A percentile compares a stretch with the other conserved stretches of the same genome.
These are phyloP conservation scores for Pimpla rufipes DNA, from an alignment of 2,888 invertebrate genomes.

Conservation along the genomic window DNA sequence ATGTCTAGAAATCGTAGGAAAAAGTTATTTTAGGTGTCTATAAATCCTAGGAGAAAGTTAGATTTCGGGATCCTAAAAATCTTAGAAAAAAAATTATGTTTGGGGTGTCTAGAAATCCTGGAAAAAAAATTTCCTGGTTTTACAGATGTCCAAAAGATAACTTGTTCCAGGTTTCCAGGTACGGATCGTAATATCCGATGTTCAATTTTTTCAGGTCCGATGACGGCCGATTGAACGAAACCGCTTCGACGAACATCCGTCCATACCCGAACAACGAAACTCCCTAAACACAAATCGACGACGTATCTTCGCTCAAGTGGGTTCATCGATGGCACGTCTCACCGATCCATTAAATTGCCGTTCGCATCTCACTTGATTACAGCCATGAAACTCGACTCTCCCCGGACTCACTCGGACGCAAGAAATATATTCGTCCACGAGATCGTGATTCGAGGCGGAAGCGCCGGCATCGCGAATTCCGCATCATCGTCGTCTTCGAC, in stretches of 20 bases:
- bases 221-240: no score
- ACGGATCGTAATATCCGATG: no score
- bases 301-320: not conserved
- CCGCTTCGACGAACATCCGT: not conserved
- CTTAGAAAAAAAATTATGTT: no score
- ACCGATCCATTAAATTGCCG: not conserved
- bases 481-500: conserved; percentile 48
- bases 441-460: not conserved
- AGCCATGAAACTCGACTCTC: not conserved
- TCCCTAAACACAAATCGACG: not conserved
- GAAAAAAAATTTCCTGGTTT: no score
- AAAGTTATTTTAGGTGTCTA: no score
- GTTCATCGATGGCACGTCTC: not conserved
- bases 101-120: no score
- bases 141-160: no score
- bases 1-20: no score
- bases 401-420: not conserved
- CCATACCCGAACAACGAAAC: not conserved
- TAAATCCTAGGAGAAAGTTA: no score
- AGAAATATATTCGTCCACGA: conserved; percentile 3
- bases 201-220: not conserved
- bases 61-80: no score
- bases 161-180: no score
- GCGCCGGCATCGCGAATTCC: conserved; percentile 31
- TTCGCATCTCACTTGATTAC: not conserved